Evolutionary conservation across 2,113 vertebrate genomes (phyloP), one percentile per base, ranked within the genome.

Genomic region (Mobula hypostoma): DNA sequence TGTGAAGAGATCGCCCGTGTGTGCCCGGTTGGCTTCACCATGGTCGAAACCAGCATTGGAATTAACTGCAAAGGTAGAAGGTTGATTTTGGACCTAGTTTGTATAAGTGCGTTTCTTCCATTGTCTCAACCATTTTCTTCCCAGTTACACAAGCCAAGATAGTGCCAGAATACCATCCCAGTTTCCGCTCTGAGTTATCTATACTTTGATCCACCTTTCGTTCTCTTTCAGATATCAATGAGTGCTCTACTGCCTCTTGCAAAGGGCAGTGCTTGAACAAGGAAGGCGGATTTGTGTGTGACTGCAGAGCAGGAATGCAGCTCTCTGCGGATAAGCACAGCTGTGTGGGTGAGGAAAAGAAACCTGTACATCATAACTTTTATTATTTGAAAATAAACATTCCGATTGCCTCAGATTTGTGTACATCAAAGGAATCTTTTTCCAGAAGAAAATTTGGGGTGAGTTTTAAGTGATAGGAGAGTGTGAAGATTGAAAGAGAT

Each of bases 1-100:
- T 97, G 97, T 95, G 97, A 96, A 94, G 97, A 97, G 94, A 96
- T 97, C 0, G 96, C 97, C 48, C 96, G 97, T 0, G 97, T 97
- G 72, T 98, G 97, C n/a, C 97, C 97, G 0, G 1, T 97, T 0
- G 97, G 97, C 94, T 98, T 97, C 95, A 95, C 94, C 32, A 97
- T 97, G 97, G 96, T 94, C 0, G 97, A 98, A 95, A 98, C 96
- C 0, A 95, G 95, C 82, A 96, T 96, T 0, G 97, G 97, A 7
- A 19, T 98, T 94, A 96, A 95, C 76, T 98, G 97, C 95, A 95
- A 96, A 0, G 97, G 97, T 98, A 95, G 96, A 96, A 72, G 27
- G 0, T 63, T 90, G 61, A 32, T 17, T 68, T 14, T 66, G 61
- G 85, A 48, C 17, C 63, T 61, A 19, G 14, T 68, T 32, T 19